Conservation (phyloP, 2,113 vertebrate genomes). For the Otolemur garnettii region DNA sequence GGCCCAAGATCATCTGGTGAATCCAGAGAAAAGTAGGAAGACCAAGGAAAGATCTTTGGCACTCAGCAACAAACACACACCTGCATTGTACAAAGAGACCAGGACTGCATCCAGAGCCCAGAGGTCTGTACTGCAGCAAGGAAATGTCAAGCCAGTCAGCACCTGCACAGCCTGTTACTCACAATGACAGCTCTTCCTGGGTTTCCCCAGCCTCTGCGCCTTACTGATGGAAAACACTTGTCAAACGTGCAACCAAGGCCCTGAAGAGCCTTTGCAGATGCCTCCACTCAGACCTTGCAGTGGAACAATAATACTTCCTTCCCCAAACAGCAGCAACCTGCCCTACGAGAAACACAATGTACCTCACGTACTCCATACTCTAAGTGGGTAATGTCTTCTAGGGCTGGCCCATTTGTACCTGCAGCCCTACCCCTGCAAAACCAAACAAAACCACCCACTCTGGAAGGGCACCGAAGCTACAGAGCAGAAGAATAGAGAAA, state of each 20-base stretch:
- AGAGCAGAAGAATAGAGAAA: neutral
- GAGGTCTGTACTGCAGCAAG: neutral
- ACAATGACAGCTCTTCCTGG: slow-evolving; percentile 52
- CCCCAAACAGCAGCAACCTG: neutral
- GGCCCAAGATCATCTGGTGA: neutral
- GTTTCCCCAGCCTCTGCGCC: neutral
- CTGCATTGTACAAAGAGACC: slow-evolving; percentile 17
- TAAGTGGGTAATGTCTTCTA: neutral
- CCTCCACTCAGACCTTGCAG: slow-evolving; percentile 10
- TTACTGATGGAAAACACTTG: slow-evolving; percentile 53
- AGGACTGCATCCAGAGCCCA: neutral
- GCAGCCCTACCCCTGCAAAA: neutral
- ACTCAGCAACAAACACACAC: slow-evolving; percentile 21
- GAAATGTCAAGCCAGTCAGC: slow-evolving; percentile 23
- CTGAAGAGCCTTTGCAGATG: neutral
- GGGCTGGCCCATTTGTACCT: neutral
- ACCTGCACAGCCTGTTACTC: slow-evolving; percentile 45
- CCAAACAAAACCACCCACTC: neutral
- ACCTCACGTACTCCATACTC: neutral
- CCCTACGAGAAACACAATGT: neutral
- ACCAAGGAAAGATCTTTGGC: neutral
- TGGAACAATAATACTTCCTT: slow-evolving; percentile 11
- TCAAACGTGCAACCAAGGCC: neutral
- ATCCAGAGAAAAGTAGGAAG: slow-evolving; percentile 2
- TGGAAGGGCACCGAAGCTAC: neutral